Evolutionary conservation across 2,797 vertebrate species (phyloP), one percentile per base, ranked within the genome.

Genomic region (Arnoldichthys spilopterus): DNA sequence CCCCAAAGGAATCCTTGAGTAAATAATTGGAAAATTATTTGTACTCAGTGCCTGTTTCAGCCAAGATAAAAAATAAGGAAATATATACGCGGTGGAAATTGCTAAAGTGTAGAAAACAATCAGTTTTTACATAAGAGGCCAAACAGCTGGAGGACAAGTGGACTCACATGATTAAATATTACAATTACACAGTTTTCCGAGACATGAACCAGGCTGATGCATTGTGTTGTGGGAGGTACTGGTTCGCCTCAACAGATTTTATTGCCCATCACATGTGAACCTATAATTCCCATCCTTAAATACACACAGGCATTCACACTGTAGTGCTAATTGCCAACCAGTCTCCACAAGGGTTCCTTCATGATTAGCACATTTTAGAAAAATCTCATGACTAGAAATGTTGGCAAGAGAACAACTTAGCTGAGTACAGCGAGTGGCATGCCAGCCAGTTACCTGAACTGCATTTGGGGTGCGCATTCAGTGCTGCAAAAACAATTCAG

Each of bases 1-100:
- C 58, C 24, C 22, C 61, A 51, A 6, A 1, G 61, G 67, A 67
- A 61, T 43, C 24, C 18, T 34, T 53, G 58, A 67, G 69, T 62
- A 58, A 63, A 72, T 45, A 59, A 68, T 66, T 49, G 67, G 56
- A 49, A 76, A 67, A 30, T 66, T 22, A 51, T 53, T 81, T 4
- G 43, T 54, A 73, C 30, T 2, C 20, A 15, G 51, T 11, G n/a
- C 22, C 34, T 78, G 71, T 63, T 82, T 49, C 24, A 70, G 15
- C 62, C 24, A 5, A 63, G 71, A 82, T 74, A 63, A 74, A 67
- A n/a, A 9, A 51, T 30, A 45, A 74, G 13, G 47, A 40, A 77
- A 73, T 24, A 26, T 28, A 28, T 61, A 43, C 22, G 18, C 61
- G 54, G 54, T 67, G 53, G 56, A 61, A 69, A 62, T 28, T 53